Percentiles rank a stretch among this genome's conserved stretches.
phyloP scores from a whole-genome alignment of 2,113 vertebrate species.

The Neoarius graeffei region DNA sequence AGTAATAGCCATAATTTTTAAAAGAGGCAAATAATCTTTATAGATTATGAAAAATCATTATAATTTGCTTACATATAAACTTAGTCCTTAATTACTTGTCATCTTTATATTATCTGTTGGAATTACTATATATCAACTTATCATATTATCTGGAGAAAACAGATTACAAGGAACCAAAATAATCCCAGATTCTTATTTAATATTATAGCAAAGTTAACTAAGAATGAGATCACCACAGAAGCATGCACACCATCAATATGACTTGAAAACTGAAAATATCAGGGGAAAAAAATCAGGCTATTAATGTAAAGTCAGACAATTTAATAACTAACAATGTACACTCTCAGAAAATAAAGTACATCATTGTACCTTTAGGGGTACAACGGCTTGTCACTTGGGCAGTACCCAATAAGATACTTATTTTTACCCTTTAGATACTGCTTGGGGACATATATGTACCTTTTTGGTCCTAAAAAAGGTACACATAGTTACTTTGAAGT shows the following conservation, averaged over 20 bases:
- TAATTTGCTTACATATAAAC: not conserved
- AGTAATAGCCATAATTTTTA: not conserved
- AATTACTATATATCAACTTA: not conserved
- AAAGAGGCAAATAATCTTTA: not conserved
- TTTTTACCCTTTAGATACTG: too few species aligned
- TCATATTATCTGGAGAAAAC: not conserved
- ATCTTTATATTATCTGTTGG: not conserved
- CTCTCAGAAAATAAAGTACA: too few species aligned
- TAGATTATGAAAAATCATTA: not conserved
- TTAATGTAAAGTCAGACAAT: not conserved
- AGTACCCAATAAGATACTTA: too few species aligned
- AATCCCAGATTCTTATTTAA: too few species aligned
- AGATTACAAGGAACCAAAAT: not conserved
- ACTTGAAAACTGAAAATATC: not conserved
- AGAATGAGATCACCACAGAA: too few species aligned
- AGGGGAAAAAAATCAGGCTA: not conserved
- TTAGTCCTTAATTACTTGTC: not conserved
- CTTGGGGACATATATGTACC: too few species aligned
- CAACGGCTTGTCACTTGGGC: too few species aligned
- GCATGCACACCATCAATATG: too few species aligned
- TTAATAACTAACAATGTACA: not conserved
- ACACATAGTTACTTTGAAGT: too few species aligned
- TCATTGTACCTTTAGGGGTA: too few species aligned
- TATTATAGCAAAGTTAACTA: too few species aligned
- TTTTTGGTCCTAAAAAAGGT: too few species aligned